These are phyloP conservation scores for Rhabdomys dilectus DNA, from an alignment of 2,113 vertebrate species.

Conservation along the genomic window DNA sequence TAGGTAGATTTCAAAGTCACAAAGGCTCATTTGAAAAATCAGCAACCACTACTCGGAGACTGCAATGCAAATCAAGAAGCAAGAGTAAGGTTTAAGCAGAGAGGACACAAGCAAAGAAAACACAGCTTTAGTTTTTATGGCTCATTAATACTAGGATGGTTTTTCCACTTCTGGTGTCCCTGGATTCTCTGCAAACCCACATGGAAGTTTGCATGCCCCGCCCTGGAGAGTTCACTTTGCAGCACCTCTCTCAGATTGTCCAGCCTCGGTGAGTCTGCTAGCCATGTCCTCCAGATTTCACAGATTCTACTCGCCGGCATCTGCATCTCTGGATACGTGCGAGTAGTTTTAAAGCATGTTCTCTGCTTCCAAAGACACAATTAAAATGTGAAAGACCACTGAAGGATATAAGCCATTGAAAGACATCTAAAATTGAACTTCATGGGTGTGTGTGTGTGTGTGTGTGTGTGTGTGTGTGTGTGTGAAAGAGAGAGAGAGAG, in stretches of 20 bases:
- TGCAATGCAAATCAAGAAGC: neutral
- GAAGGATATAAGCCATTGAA: constrained; percentile 49
- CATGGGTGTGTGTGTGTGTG: no score
- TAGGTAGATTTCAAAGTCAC: neutral
- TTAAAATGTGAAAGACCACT: constrained; percentile 53
- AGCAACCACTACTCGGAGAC: neutral
- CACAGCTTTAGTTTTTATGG: neutral
- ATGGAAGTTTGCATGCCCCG: neutral
- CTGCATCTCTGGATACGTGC: neutral
- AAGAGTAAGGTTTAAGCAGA: neutral
- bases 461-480: neutral
- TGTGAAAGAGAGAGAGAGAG: no score
- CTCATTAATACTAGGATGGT: neutral
- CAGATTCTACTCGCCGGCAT: neutral
- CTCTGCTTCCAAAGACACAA: constrained; percentile 49
- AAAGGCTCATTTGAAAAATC: neutral
- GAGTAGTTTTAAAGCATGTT: constrained; percentile 33
- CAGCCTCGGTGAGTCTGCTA: neutral
- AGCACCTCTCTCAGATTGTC: neutral
- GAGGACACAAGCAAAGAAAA: neutral
- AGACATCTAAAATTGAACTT: constrained; percentile 24
- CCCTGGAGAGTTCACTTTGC: neutral
- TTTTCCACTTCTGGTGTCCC: neutral
- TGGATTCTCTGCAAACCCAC: neutral
- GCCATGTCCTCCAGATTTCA: neutral